These are phyloP conservation scores for Sebastes melanostomus DNA, from an alignment of 2,797 vertebrate genomes.

Conservation along the genomic window DNA sequence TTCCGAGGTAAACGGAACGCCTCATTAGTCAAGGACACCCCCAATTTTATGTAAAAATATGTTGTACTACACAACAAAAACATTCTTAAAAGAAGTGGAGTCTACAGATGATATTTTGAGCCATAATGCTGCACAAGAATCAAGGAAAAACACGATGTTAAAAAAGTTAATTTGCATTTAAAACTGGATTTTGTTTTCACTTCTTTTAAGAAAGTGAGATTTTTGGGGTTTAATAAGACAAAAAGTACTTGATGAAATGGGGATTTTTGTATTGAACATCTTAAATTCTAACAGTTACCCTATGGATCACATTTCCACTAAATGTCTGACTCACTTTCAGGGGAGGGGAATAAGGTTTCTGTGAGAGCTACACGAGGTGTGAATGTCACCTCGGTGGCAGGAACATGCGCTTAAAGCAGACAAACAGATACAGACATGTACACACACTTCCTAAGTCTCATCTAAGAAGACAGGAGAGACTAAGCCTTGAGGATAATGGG, in stretches of 20 bases:
- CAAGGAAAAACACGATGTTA: background rate
- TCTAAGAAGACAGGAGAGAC: conserved; percentile 43
- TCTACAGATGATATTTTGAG: background rate
- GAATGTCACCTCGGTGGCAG: conserved; percentile 18
- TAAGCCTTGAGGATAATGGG: conserved; percentile 58
- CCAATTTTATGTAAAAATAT: background rate
- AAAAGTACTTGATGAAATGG: background rate
- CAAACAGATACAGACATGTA: conserved; percentile 31
- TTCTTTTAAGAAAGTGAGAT: background rate
- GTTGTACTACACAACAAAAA: background rate
- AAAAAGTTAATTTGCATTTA: background rate
- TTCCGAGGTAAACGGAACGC: no score
- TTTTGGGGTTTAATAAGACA: background rate
- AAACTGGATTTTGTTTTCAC: background rate
- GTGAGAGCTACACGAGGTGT: background rate
- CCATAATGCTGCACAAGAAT: background rate
- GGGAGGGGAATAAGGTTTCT: background rate
- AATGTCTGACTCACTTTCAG: background rate
- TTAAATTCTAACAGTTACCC: background rate
- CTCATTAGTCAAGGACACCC: no score
- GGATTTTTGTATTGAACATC: background rate
- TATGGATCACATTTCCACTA: background rate
- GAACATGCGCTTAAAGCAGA: background rate
- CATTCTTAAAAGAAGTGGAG: background rate
- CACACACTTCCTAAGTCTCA: conserved; percentile 35